Evolutionary conservation across 2,797 vertebrate genomes (phyloP).

Genomic region (Urosaurus nigricauda): DNA sequence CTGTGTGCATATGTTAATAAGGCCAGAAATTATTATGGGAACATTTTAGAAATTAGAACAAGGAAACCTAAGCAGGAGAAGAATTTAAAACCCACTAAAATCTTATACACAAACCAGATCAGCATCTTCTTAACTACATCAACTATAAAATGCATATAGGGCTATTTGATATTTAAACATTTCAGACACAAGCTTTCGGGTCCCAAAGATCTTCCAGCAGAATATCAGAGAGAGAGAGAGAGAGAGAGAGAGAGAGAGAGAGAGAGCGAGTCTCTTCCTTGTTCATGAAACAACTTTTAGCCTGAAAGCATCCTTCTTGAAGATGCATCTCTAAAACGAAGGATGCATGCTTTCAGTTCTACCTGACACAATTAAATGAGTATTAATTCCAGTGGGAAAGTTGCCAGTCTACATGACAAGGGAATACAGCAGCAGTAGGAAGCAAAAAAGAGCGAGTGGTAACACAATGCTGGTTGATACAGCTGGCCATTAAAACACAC

Average conservation of each 20-base stretch:
- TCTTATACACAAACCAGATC: not conserved
- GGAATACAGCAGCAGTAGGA: conserved; percentile 54
- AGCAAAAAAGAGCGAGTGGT: not conserved
- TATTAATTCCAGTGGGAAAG: conserved; percentile 64
- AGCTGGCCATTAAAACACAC: conserved; percentile 70
- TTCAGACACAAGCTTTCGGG: not conserved
- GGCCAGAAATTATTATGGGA: too few species aligned
- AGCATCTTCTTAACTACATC: not conserved
- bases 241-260: too few species aligned
- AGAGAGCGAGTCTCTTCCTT: not conserved
- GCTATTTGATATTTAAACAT: not conserved
- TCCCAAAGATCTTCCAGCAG: not conserved
- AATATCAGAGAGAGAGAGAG: too few species aligned
- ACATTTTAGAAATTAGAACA: not conserved
- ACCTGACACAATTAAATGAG: conserved; percentile 20
- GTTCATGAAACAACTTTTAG: not conserved
- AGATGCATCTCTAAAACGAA: not conserved
- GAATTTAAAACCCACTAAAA: not conserved
- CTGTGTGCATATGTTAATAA: too few species aligned
- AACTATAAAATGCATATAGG: not conserved
- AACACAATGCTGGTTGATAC: not conserved
- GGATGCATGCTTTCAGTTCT: not conserved
- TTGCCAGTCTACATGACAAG: conserved; percentile 57
- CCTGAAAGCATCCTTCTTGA: not conserved
- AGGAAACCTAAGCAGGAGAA: not conserved